These are phyloP conservation scores for Semaprochilodus insignis DNA, from an alignment of 2,797 vertebrate genomes.

Conservation along the genomic window DNA sequence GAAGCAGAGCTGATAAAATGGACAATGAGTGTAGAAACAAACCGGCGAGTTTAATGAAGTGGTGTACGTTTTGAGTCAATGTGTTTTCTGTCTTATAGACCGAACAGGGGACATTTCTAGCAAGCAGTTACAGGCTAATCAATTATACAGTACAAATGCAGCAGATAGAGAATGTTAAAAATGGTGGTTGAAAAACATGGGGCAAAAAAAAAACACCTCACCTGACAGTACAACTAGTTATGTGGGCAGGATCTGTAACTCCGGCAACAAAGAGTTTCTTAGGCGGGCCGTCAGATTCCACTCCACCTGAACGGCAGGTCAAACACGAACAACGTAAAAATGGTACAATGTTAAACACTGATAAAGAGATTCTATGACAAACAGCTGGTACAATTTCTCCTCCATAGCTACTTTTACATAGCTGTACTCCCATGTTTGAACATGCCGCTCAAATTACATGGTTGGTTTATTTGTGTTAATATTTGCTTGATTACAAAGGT, in stretches of 20 bases:
- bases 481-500: too few species aligned
- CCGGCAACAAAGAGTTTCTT: conserved; percentile 85
- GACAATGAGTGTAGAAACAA: too few species aligned
- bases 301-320: conserved; percentile 70
- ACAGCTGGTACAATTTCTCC: background rate
- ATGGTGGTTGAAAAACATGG: background rate
- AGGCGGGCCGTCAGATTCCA: conserved; percentile 82
- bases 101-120: background rate
- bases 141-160: background rate
- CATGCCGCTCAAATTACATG: too few species aligned
- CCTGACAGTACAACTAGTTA: conserved; percentile 79
- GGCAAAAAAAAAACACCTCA: conserved; percentile 49
- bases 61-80: background rate
- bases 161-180: background rate
- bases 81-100: background rate
- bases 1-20: too few species aligned
- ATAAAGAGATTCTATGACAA: background rate
- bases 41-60: too few species aligned
- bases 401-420: background rate
- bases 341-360: too few species aligned
- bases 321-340: background rate
- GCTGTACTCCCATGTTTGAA: too few species aligned
- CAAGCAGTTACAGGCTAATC: background rate
- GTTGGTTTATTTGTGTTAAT: too few species aligned
- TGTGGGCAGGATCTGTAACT: conserved; percentile 77